Evolutionary conservation across 2,113 vertebrate genomes (phyloP), one percentile per base, ranked within the genome.

Genomic region (Symphodus melops): DNA sequence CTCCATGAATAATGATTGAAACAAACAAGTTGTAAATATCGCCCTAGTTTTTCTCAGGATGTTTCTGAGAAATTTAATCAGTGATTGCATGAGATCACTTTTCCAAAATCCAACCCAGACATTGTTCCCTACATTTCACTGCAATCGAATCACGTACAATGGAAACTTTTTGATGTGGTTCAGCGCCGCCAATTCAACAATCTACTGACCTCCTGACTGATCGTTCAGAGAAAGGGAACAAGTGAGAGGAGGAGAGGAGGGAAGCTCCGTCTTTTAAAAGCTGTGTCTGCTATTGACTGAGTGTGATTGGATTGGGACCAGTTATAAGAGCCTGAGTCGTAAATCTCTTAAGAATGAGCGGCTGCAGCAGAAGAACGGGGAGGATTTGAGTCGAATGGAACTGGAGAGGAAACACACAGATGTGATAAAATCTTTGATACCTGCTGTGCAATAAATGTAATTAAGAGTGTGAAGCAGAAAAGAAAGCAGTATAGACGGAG

Each of bases 221-320:
- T 33, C 28, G 28, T 33, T 33, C 36, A 72, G 65, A 65, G 66
- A 68, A 58, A 61, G 52, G n/a, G 51, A 54, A 71, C 79, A 85
- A 75, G 72, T 12, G 55, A 73, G 28, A 44, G 78, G 67, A 58
- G 72, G 77, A 67, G 56, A 81, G 4, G 62, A 64, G 75, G 64
- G 25, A 66, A 63, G 12, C 65, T 75, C 48, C 59, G 62, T 71
- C 84, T 52, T 53, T 86, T 52, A n/a, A 39, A 61, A 33, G 64
- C 62, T 81, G 84, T 82, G 76, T 87, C 69, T 66, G 71, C 64
- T 76, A 77, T 89, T 71, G 75, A 84, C 70, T 70, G 53, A 53
- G 68, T 3, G 20, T 83, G 69, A 75, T 77, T 82, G 72, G 75
- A 78, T 75, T 74, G 49, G 60, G 66, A 55, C 57, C 52, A 21